phyloP scores from a whole-genome alignment of 2,797 vertebrate genomes.

The Brachyrhaphis roseni region DNA sequence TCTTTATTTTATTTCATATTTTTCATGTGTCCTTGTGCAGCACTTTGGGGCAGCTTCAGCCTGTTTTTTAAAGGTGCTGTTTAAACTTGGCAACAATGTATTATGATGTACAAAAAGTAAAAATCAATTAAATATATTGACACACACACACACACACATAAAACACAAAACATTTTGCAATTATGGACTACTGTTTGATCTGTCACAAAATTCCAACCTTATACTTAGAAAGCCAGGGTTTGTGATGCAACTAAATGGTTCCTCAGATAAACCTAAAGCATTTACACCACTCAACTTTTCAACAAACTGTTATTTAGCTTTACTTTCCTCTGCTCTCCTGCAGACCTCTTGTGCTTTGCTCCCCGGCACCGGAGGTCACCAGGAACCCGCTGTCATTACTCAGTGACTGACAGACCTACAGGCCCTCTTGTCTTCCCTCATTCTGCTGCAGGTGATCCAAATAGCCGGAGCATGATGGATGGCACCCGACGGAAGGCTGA shows the following conservation, averaged over 20 bases:
- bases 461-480: constrained; percentile 85
- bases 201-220: not conserved
- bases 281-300: too few species aligned
- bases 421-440: constrained; percentile 82
- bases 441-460: constrained; percentile 84
- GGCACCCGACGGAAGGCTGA: constrained; percentile 81
- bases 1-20: too few species aligned
- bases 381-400: constrained; percentile 70
- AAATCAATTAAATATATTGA: too few species aligned
- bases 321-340: constrained; percentile 26
- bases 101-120: too few species aligned
- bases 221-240: not conserved
- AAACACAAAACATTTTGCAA: not conserved
- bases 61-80: too few species aligned
- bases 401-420: constrained; percentile 77
- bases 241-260: not conserved
- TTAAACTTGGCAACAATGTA: too few species aligned
- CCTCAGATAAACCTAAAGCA: too few species aligned
- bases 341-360: constrained; percentile 35
- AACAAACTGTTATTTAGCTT: constrained; percentile 5
- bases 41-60: too few species aligned
- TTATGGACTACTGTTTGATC: not conserved
- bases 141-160: not conserved
- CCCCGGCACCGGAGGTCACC: constrained; percentile 61
- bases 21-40: too few species aligned